These are phyloP conservation scores for Sinohyriopsis cumingii DNA, from an alignment of 2,888 invertebrate species.

Conservation along the genomic window DNA sequence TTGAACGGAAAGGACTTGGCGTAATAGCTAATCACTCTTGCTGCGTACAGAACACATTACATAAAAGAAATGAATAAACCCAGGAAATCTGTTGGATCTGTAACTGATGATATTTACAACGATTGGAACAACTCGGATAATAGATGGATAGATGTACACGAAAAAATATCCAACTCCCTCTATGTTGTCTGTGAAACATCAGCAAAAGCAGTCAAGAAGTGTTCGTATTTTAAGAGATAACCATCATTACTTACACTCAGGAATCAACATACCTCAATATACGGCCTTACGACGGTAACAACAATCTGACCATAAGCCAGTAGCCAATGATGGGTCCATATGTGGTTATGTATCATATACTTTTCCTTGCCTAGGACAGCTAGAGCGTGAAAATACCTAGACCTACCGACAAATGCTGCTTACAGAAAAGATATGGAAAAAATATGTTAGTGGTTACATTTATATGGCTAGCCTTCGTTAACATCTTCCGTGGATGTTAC, in stretches of 20 bases:
- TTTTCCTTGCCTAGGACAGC: constrained; percentile 17
- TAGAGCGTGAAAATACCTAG: constrained; percentile 8
- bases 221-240: constrained; percentile 23
- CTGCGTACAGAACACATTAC: too few species aligned
- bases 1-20: too few species aligned
- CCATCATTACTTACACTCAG: constrained; percentile 30
- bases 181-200: constrained; percentile 19
- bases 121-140: too few species aligned
- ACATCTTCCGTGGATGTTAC: constrained; percentile 18
- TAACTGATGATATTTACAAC: too few species aligned
- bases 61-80: too few species aligned
- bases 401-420: constrained; percentile 24
- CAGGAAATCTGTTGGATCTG: too few species aligned
- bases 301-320: constrained; percentile 17
- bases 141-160: too few species aligned
- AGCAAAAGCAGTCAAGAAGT: constrained; percentile 7
- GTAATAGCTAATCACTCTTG: too few species aligned
- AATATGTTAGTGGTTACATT: constrained; percentile 19
- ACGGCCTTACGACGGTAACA: constrained; percentile 36
- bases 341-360: constrained; percentile 20
- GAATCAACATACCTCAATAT: constrained; percentile 33
- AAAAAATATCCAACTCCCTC: too few species aligned
- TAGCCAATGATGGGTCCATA: constrained; percentile 24
- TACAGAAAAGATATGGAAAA: constrained; percentile 4
- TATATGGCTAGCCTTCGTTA: constrained; percentile 21